phyloP scores from a whole-genome alignment of 2,888 invertebrate genomes.

The Germaria angustata region DNA sequence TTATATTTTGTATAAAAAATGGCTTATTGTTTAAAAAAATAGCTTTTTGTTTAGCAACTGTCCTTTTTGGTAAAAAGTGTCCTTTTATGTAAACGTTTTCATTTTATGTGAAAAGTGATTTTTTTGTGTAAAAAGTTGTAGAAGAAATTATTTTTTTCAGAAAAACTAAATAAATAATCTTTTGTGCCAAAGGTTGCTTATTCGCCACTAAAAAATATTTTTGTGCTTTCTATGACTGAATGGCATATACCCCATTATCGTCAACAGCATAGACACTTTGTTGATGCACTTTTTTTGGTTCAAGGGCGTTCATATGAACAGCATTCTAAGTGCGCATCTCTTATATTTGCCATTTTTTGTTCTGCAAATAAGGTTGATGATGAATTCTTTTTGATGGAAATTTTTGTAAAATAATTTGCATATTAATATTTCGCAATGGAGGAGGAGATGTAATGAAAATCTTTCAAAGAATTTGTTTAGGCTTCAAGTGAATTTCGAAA shows the following conservation, averaged over 20 bases:
- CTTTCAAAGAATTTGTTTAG: neutral
- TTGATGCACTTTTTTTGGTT: constrained; percentile 58
- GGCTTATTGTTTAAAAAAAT: too few relatives aligned
- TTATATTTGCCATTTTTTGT: constrained; percentile 26
- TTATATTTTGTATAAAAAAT: neutral
- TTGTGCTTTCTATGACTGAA: neutral
- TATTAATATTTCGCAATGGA: neutral
- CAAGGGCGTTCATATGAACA: constrained; percentile 60
- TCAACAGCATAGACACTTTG: constrained; percentile 32
- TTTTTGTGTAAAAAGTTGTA: too few relatives aligned
- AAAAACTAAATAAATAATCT: too few relatives aligned
- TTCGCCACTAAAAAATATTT: neutral
- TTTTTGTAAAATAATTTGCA: constrained; percentile 29
- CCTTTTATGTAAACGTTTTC: too few relatives aligned
- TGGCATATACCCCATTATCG: neutral
- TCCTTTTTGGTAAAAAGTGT: neutral
- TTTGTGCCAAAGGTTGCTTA: neutral
- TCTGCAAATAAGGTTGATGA: neutral
- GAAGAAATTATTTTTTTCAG: too few relatives aligned
- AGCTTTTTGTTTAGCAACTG: neutral
- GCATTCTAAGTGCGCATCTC: constrained; percentile 39
- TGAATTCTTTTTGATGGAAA: constrained; percentile 23
- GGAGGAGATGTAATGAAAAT: constrained; percentile 5
- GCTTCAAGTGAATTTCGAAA: neutral
- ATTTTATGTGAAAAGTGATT: too few relatives aligned